phyloP scores from a whole-genome alignment of 2,113 vertebrate species.

The Urocynchramus pylzowi region DNA sequence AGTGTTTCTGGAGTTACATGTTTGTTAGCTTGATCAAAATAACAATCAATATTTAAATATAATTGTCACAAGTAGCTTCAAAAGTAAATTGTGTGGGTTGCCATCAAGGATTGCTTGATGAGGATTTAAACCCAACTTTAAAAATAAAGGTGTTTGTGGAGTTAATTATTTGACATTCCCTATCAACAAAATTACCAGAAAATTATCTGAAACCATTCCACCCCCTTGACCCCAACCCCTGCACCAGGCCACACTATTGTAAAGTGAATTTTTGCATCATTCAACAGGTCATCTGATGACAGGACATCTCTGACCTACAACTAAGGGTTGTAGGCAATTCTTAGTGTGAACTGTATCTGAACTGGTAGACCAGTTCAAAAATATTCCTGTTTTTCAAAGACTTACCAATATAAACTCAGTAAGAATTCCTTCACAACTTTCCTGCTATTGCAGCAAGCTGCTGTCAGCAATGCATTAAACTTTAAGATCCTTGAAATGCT shows the following conservation, averaged over 20 bases:
- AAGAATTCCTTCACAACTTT: neutral
- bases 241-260: neutral
- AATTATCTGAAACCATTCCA: neutral
- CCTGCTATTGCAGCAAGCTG: neutral
- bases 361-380: neutral
- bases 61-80: neutral
- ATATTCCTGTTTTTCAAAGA: neutral
- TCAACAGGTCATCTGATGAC: neutral
- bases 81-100: neutral
- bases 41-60: neutral
- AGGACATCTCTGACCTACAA: too few relatives aligned
- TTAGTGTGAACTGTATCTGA: neutral
- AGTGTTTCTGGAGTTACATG: neutral
- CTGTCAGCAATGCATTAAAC: neutral
- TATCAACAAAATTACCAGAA: neutral
- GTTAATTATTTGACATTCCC: neutral
- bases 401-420: neutral
- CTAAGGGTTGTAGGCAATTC: neutral
- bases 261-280: neutral
- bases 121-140: too few relatives aligned
- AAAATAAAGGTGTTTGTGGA: neutral
- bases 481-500: neutral
- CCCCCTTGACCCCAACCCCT: fast-evolving
- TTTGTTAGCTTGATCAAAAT: neutral
- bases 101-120: neutral